These are phyloP conservation scores for Cichlasoma orientale DNA, from an alignment of 2,797 vertebrate genomes.

Conservation along the genomic window DNA sequence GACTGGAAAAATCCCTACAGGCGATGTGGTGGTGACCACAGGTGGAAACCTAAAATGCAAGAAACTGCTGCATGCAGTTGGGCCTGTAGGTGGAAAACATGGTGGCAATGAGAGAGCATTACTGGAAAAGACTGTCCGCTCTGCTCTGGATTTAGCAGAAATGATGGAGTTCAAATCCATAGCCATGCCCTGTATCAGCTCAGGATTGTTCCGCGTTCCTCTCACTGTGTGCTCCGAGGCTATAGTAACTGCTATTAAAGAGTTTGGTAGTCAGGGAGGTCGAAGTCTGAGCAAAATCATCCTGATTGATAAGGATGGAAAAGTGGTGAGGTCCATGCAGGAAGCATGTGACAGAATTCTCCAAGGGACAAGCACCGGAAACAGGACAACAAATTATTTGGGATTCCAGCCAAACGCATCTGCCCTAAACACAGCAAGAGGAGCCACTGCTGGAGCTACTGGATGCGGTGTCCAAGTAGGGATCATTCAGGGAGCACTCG, in stretches of 20 bases:
- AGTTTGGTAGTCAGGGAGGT: slow-evolving; percentile 45
- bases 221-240: slow-evolving; percentile 61
- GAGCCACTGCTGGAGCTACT: no score
- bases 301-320: slow-evolving; percentile 60
- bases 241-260: slow-evolving; percentile 60
- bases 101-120: slow-evolving; percentile 40
- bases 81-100: slow-evolving; percentile 46
- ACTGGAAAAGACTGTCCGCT: slow-evolving; percentile 35
- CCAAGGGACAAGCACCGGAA: not conserved
- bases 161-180: slow-evolving; percentile 35
- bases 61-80: slow-evolving; percentile 72
- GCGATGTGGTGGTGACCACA: slow-evolving; percentile 52
- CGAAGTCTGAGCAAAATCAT: slow-evolving; percentile 47
- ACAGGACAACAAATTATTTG: not conserved
- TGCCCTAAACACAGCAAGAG: no score
- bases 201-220: slow-evolving; percentile 55
- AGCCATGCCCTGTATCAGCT: slow-evolving; percentile 74
- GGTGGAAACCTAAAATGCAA: slow-evolving; percentile 67
- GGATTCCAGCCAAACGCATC: not conserved
- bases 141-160: slow-evolving; percentile 57
- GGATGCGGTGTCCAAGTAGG: no score
- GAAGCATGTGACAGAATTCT: slow-evolving; percentile 56
- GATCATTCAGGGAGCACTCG: no score
- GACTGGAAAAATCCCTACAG: slow-evolving; percentile 42
- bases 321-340: slow-evolving; percentile 63